A percentile compares a stretch with the other conserved stretches of the same genome.
Evolutionary conservation across 1,140 invertebrate species (phyloP).

Genomic region (Streblospio benedicti): DNA sequence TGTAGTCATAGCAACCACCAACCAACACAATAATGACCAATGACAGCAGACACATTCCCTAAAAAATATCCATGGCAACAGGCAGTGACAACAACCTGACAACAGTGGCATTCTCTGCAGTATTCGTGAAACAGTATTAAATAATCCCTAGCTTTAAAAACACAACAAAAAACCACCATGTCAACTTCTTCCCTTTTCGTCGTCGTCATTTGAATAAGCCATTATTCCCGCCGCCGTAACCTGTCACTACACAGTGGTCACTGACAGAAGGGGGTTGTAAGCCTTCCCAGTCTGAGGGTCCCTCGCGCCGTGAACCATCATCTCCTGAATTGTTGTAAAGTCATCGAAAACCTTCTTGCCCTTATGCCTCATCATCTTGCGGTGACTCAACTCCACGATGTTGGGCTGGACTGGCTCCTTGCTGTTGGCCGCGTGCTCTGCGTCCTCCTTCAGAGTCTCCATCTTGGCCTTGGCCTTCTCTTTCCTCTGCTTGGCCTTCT

Average conservation of each 20-base stretch:
- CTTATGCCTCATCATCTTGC: constrained; percentile 50
- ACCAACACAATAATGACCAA: too few species aligned
- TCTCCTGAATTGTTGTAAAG: constrained; percentile 51
- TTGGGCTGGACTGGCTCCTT: constrained; percentile 21
- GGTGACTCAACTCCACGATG: constrained; percentile 49
- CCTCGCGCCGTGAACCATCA: constrained; percentile 47
- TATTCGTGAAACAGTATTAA: too few species aligned
- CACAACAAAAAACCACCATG: too few species aligned
- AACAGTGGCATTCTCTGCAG: too few species aligned
- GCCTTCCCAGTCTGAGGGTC: constrained; percentile 31
- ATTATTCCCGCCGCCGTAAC: too few species aligned
- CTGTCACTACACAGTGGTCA: constrained; percentile 47
- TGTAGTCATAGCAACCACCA: too few species aligned
- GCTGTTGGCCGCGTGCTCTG: constrained; percentile 36
- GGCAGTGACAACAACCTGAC: too few species aligned
- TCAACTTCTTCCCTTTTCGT: too few species aligned
- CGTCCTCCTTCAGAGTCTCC: constrained; percentile 42
- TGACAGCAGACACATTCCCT: too few species aligned
- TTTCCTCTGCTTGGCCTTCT: constrained; percentile 59
- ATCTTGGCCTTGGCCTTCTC: constrained; percentile 38
- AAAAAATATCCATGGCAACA: too few species aligned
- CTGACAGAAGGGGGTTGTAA: constrained; percentile 42
- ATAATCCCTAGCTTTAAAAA: too few species aligned
- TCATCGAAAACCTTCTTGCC: constrained; percentile 49
- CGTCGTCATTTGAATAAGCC: too few species aligned